Conservation (phyloP, 1,140 invertebrate species). For the Eurosta solidaginis region DNA sequence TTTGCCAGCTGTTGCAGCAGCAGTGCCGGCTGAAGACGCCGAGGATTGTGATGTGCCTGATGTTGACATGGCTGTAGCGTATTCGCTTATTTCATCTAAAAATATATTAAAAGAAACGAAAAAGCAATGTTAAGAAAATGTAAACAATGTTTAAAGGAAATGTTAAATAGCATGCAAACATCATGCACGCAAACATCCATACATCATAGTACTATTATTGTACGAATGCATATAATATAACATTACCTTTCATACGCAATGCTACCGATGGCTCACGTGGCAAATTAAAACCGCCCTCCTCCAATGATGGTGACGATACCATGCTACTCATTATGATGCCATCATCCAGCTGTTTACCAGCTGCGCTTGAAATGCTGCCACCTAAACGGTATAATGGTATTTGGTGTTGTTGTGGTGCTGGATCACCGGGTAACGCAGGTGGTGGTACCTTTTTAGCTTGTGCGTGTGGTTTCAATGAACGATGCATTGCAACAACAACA, state of each 20-base stretch:
- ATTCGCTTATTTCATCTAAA: constrained; percentile 34
- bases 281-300: constrained; percentile 58
- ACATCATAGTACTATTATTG: not conserved
- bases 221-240: not conserved
- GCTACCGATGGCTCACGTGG: constrained; percentile 56
- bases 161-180: not conserved
- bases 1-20: constrained; percentile 20
- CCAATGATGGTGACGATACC: constrained; percentile 58
- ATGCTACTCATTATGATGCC: constrained; percentile 58
- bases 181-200: not conserved
- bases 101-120: not conserved
- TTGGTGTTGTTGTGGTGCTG: constrained; percentile 65
- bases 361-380: constrained; percentile 68
- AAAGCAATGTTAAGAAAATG: not conserved
- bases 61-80: constrained; percentile 33
- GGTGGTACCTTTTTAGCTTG: constrained; percentile 80
- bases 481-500: constrained; percentile 64
- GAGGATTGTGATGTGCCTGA: constrained; percentile 31
- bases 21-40: not conserved
- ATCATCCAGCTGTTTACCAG: constrained; percentile 62
- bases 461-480: constrained; percentile 71
- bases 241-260: constrained; percentile 54
- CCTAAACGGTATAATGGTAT: constrained; percentile 66
- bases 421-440: constrained; percentile 75
- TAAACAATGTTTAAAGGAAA: not conserved